These are phyloP conservation scores for Bombus balteatus DNA, from an alignment of 1,140 invertebrate species.

Conservation along the genomic window DNA sequence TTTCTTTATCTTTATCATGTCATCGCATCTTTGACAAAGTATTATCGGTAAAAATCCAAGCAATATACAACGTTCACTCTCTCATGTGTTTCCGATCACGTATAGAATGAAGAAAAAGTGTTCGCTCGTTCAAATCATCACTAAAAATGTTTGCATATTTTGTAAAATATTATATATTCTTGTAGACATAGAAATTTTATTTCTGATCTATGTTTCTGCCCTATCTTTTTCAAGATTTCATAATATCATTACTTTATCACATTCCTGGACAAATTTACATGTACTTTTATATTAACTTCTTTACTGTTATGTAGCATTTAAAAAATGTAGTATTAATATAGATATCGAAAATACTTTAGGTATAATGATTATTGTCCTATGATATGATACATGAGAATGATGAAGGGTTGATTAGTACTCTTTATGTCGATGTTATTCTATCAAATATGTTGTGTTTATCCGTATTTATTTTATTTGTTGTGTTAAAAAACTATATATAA, in stretches of 20 bases:
- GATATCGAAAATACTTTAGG: neutral
- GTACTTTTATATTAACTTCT: neutral
- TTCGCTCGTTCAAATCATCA: neutral
- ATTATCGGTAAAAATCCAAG: slow-evolving; percentile 51
- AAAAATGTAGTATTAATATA: neutral
- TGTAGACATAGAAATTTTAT: slow-evolving; percentile 20
- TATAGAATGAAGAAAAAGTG: neutral
- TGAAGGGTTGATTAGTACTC: too few species aligned
- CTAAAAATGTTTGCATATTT: neutral
- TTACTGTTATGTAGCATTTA: neutral
- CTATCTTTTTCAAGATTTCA: neutral
- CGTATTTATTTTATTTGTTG: neutral
- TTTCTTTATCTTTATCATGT: slow-evolving; percentile 63
- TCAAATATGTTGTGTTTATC: neutral
- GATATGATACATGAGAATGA: neutral
- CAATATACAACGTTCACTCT: neutral
- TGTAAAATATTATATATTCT: slow-evolving; percentile 16
- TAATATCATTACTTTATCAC: neutral
- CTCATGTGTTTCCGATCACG: neutral
- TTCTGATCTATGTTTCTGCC: neutral
- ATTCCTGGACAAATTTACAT: neutral
- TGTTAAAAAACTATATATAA: neutral
- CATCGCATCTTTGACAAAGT: slow-evolving; percentile 67
- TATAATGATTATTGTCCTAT: neutral
- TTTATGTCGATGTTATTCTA: neutral